These are phyloP conservation scores for Puma concolor DNA, from an alignment of 2,113 vertebrate genomes.

Conservation along the genomic window DNA sequence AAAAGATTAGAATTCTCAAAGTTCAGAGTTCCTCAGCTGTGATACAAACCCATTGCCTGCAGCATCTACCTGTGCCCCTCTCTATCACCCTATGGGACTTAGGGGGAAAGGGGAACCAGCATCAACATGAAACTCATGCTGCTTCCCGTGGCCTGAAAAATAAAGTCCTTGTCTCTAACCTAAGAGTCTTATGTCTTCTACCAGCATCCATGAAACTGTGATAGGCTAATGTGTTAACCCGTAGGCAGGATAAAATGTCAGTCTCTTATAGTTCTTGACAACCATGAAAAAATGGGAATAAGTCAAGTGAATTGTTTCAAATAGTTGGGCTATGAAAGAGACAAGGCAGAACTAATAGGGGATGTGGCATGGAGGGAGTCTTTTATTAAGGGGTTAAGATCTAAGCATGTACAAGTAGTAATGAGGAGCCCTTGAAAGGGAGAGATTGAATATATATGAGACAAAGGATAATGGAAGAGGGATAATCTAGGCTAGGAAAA, in stretches of 20 bases:
- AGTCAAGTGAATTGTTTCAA: background rate
- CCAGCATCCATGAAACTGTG: background rate
- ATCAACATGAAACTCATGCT: background rate
- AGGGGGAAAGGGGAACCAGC: background rate
- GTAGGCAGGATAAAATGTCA: background rate
- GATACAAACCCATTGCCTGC: background rate
- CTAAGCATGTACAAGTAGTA: background rate
- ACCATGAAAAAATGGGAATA: background rate
- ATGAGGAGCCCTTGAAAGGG: background rate
- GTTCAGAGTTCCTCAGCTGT: background rate
- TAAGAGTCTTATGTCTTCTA: background rate
- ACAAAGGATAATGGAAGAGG: background rate
- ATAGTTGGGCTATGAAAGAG: background rate
- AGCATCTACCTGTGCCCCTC: background rate
- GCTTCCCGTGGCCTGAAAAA: background rate
- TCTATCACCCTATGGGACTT: background rate
- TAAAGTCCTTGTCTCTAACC: background rate
- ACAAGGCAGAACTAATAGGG: background rate
- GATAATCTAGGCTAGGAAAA: background rate
- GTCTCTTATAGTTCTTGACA: background rate
- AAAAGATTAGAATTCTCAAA: background rate
- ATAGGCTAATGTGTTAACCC: background rate
- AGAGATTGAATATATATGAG: background rate
- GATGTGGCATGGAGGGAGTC: background rate
- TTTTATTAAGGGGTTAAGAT: background rate